phyloP scores from a whole-genome alignment of 2,113 vertebrate species.

The Proteles cristata region DNA sequence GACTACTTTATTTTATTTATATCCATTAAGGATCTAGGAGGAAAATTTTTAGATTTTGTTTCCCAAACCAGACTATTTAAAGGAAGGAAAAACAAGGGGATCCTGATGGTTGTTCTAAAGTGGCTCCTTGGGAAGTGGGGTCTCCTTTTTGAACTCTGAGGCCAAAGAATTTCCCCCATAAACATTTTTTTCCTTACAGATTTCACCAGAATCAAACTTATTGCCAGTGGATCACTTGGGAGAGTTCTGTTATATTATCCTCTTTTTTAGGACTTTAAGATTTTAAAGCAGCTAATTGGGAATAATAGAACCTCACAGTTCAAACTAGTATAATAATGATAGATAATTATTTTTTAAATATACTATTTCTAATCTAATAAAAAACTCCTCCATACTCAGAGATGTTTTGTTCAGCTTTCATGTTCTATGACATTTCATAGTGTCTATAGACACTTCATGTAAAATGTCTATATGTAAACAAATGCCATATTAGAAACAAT shows the following conservation, averaged over 20 bases:
- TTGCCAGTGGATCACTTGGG: constrained; percentile 68
- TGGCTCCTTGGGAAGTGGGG: constrained; percentile 27
- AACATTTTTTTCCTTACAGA: constrained; percentile 72
- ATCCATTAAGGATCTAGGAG: constrained; percentile 2
- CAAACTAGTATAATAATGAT: constrained; percentile 44
- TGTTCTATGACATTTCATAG: background rate
- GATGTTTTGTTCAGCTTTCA: constrained; percentile 37
- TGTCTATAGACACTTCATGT: background rate
- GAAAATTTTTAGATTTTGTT: constrained; percentile 37
- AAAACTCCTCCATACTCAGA: background rate
- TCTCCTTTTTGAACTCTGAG: constrained; percentile 62
- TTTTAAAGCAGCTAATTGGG: constrained; percentile 66
- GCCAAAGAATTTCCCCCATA: constrained; percentile 33
- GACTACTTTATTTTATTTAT: background rate
- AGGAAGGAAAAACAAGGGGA: background rate
- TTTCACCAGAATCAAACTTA: constrained; percentile 73
- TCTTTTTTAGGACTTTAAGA: constrained; percentile 73
- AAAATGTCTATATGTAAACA: background rate
- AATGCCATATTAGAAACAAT: constrained; percentile 40
- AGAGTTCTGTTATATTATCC: constrained; percentile 52
- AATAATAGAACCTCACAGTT: constrained; percentile 42
- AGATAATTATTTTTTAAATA: constrained; percentile 7
- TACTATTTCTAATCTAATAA: constrained; percentile 48
- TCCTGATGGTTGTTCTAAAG: constrained; percentile 9
- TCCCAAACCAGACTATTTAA: constrained; percentile 31